Evolutionary conservation across 2,797 vertebrate genomes (phyloP), one percentile per base, ranked within the genome.

Genomic region (Denticeps clupeoides): DNA sequence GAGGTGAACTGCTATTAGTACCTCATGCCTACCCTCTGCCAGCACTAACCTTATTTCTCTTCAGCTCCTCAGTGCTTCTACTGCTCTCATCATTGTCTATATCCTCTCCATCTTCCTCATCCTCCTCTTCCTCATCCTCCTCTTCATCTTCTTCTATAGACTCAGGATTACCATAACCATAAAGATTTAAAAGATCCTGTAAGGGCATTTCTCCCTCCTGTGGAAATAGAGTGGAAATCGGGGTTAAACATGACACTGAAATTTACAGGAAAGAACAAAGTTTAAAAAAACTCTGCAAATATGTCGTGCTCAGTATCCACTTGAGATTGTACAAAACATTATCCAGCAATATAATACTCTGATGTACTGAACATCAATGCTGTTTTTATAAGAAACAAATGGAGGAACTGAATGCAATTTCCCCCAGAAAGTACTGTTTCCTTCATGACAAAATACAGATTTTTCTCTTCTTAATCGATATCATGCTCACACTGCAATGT

Each of bases 191-290:
- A 23, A 89, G 80, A 62, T 88, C 85, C 65, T 88, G 82, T 71
- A 89, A 88, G 24, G 87, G 87, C 86, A 89, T 89, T 56, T 84
- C 82, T 0, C 86, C 77, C 40, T 89, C 87, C 87, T 89, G 54
- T 16, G 40, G 2, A 15, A 19, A 38, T 32, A 4, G 32, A 21
- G 28, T 2, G 5, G 4, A 2, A 9, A n/a, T n/a, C n/a, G n/a
- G 7, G 28, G 15, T 24, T 23, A 12, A 8, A 24, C 27, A 9
- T 15, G 15, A 11, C 12, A 18, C 45, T 19, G 16, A 46, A 4
- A 31, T 5, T 12, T 5, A 2, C 7, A 18, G 10, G 10, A 31
- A 32, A 27, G 28, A 9, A 45, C 23, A 49, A 12, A 28, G 26
- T 31, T 28, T 46, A 16, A 16, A 2, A 42, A 5, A 4, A 25